Evolutionary conservation across 2,113 vertebrate genomes (phyloP).

Genomic region (Dolichotis patagonum): DNA sequence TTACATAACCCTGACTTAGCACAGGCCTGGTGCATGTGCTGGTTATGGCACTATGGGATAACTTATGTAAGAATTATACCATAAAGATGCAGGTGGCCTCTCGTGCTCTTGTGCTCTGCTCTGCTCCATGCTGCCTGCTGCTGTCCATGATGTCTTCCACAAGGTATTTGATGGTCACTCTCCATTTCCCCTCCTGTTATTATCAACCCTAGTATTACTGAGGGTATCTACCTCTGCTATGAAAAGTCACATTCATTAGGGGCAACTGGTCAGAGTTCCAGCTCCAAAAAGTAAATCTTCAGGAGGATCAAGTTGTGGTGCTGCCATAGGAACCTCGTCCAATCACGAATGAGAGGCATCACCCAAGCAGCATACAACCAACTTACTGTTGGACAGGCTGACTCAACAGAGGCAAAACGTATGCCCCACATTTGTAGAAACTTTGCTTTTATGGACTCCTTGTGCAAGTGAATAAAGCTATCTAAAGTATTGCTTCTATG

Average conservation of each 20-base stretch:
- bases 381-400: background rate
- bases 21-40: no score
- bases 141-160: no score
- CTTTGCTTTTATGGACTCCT: background rate
- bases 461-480: background rate
- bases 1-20: no score
- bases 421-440: background rate
- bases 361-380: background rate
- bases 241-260: background rate
- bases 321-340: background rate
- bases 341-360: background rate
- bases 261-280: no score
- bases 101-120: no score
- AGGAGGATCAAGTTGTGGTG: background rate
- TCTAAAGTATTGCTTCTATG: background rate
- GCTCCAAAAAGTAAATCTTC: background rate
- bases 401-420: fast-evolving
- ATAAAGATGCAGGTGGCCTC: no score
- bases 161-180: background rate
- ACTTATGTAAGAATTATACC: no score
- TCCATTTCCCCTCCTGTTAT: background rate
- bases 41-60: no score
- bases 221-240: background rate
- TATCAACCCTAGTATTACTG: background rate
- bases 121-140: no score